Evolutionary conservation across 37 sponge, comb jelly and placozoan species (phyloP), one percentile per base, ranked within the genome.

Genomic region (Dysidea cf. avara): DNA sequence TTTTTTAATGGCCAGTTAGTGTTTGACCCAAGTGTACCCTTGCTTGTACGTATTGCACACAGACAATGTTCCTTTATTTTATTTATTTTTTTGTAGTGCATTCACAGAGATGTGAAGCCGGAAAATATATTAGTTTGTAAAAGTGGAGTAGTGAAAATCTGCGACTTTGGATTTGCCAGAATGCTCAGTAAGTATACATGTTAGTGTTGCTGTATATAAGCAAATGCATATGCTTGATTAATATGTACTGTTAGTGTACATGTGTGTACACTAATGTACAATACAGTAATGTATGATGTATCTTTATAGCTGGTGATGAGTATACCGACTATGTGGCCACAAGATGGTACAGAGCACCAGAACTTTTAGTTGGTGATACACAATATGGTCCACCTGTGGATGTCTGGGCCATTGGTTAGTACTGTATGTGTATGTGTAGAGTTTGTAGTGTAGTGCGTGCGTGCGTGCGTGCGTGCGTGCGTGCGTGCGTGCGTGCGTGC

Each of bases 241-340:
- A 52, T 24, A n/a, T 30, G 47, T 67, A 2, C 24, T 71, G 51
- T n/a, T 12, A 52, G 53, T 53, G 30, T 52, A 7, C 7, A 25
- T 55, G 56, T 71, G 25, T 52, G 55, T 9, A 18, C 55, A 56
- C n/a, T n/a, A n/a, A n/a, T n/a, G n/a, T n/a, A n/a, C n/a, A n/a
- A n/a, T n/a, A n/a, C n/a, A n/a, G n/a, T n/a, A n/a, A n/a, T n/a
- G n/a, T n/a, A n/a, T n/a, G n/a, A n/a, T n/a, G n/a, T n/a, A n/a
- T n/a, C n/a, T n/a, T n/a, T n/a, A n/a, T n/a, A n/a, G 86, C 90
- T 65, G 94, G 94, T 25, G 97, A 78, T 18, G 88, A 97, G 61
- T 97, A 97, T 74, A 97, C 97, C 40, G 97, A 97, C 64, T 97
- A 97, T 71, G 97, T 97, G 25, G 97, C 97, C 31, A 97, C 97